Evolutionary conservation across 2,113 vertebrate species (phyloP).

Genomic region (Pica pica): DNA sequence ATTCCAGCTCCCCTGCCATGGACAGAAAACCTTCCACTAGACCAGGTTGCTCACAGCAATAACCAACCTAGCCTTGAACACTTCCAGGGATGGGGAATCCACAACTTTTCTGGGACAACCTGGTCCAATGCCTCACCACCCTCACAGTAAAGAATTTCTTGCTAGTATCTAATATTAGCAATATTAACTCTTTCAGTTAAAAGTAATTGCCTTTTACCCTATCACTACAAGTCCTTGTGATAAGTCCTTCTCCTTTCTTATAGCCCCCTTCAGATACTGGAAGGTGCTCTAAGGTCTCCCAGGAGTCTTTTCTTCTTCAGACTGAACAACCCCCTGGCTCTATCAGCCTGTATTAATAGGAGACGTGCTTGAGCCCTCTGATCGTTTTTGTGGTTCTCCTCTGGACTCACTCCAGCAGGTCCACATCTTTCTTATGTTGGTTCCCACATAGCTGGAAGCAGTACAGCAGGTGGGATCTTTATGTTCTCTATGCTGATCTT

Average conservation of each 20-base stretch:
- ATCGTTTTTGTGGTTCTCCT: neutral
- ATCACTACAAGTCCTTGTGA: neutral
- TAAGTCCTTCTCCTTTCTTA: neutral
- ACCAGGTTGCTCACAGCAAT: neutral
- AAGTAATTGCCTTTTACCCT: neutral
- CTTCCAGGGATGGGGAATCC: neutral
- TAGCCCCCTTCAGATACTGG: neutral
- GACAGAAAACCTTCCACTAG: neutral
- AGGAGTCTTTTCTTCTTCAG: neutral
- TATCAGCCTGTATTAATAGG: neutral
- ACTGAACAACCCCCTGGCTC: accelerated
- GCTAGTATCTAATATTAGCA: neutral
- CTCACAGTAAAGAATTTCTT: neutral
- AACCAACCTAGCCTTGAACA: neutral
- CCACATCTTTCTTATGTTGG: neutral
- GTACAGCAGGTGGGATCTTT: neutral
- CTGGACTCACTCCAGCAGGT: neutral
- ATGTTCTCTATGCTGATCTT: neutral
- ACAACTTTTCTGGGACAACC: neutral
- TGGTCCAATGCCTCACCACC: neutral
- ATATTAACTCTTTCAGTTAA: neutral
- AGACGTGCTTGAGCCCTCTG: neutral
- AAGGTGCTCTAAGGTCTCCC: neutral
- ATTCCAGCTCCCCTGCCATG: neutral
- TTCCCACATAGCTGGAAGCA: neutral